A percentile compares a stretch with the other conserved stretches of the same genome.
Evolutionary conservation across 2,888 invertebrate genomes (phyloP).

Genomic region (Choristoneura rosaceana): DNA sequence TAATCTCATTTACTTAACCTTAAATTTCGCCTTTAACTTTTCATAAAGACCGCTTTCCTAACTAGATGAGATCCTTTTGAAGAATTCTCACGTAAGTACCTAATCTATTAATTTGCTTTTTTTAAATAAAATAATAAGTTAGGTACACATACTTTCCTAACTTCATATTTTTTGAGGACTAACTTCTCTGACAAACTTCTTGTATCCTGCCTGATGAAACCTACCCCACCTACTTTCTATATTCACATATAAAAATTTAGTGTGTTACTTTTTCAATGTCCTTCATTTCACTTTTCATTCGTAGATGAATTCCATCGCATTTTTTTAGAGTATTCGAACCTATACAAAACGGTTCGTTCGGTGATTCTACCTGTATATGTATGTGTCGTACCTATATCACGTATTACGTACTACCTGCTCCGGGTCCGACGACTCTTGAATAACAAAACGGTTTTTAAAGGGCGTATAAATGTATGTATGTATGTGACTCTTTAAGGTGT

Average conservation of each 20-base stretch:
- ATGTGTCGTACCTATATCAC: constrained; percentile 13
- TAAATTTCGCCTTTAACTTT: too few relatives aligned
- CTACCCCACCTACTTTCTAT: not conserved
- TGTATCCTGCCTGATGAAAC: not conserved
- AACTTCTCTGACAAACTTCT: not conserved
- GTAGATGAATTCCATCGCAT: constrained; percentile 36
- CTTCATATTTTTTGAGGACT: too few relatives aligned
- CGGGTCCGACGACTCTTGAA: constrained; percentile 56
- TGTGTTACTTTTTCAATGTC: constrained; percentile 14
- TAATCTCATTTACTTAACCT: too few relatives aligned
- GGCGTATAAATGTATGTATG: constrained; percentile 43
- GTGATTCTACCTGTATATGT: constrained; percentile 41
- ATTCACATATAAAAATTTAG: not conserved
- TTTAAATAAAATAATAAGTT: too few relatives aligned
- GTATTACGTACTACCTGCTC: constrained; percentile 53
- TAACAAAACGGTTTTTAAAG: constrained; percentile 58
- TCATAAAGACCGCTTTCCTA: too few relatives aligned
- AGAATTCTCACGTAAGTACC: too few relatives aligned
- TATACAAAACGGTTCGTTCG: constrained; percentile 20
- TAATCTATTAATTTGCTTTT: too few relatives aligned
- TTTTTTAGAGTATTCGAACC: constrained; percentile 38
- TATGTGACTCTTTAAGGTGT: not conserved
- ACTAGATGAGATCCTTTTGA: too few relatives aligned
- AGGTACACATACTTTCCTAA: too few relatives aligned
- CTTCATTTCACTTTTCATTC: constrained; percentile 15